Evolutionary conservation across 2,113 vertebrate species (phyloP), one percentile per base, ranked within the genome.

Genomic region (Chaetura pelagica): DNA sequence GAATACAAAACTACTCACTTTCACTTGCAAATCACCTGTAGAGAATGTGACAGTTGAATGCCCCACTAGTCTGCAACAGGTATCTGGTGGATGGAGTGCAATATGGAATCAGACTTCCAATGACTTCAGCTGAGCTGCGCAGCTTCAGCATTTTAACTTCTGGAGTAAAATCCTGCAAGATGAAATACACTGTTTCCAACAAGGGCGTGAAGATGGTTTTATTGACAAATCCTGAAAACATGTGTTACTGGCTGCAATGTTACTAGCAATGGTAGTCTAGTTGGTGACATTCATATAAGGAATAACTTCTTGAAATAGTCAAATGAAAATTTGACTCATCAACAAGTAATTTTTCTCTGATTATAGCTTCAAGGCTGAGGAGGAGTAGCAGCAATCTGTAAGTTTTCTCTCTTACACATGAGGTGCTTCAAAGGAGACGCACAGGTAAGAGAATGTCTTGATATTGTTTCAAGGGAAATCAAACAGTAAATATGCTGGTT

Each of bases 11-110:
- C 34, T 55, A 42, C 22, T 74, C 6, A 2, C 57, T 83, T 92
- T 84, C 52, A 63, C 66, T 87, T 87, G 81, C 61, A 91, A 87
- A 82, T 87, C 19, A 19, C 17, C 18, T 51, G 12, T 59, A 52
- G 62, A 61, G 71, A 75, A 42, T 0, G 0, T 55, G 34, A n/a
- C n/a, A 17, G 24, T 46, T 55, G 77, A 71, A 84, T 59, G 76
- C 27, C 35, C 55, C 30, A 7, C 2, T 19, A 35, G 29, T 46
- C 66, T 78, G 61, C 77, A 71, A 2, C 22, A 22, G 16, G 30
- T 76, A 27, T 18, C 72, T 66, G 49, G 24, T 0, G 0, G 48
- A 73, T 2, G 3, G 49, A 24, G 18, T 48, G 19, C 34, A 44
- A 44, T 6, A 3, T 12, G 24, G 59, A 54, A 26, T 3, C 55